phyloP scores from a whole-genome alignment of 2,797 vertebrate species.

The Benthosema pterotum region DNA sequence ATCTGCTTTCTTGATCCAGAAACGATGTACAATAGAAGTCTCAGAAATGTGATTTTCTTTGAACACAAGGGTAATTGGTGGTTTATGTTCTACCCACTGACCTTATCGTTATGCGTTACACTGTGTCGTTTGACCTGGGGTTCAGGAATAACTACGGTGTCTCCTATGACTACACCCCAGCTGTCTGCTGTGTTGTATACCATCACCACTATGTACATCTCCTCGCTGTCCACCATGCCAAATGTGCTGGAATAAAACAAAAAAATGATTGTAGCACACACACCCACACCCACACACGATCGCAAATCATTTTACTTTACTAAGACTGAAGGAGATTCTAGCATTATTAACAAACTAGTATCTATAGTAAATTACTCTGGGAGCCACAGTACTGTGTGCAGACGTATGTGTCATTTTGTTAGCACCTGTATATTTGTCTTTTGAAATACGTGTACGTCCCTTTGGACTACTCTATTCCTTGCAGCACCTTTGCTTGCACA shows the following conservation, averaged over 20 bases:
- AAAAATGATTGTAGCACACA: not conserved
- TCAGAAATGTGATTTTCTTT: too few relatives aligned
- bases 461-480: too few relatives aligned
- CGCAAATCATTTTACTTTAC: not conserved
- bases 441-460: too few relatives aligned
- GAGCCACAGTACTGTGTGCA: too few relatives aligned
- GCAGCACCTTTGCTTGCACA: too few relatives aligned
- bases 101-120: slow-evolving; percentile 87
- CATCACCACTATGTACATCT: slow-evolving; percentile 87
- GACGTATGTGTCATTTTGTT: too few relatives aligned
- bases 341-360: too few relatives aligned
- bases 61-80: too few relatives aligned
- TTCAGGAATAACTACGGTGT: slow-evolving; percentile 90
- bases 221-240: slow-evolving; percentile 87
- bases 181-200: slow-evolving; percentile 92
- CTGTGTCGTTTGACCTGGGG: slow-evolving; percentile 85
- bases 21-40: not conserved
- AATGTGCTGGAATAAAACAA: slow-evolving; percentile 81
- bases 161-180: slow-evolving; percentile 92
- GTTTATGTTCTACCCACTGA: slow-evolving; percentile 56
- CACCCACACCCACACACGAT: too few relatives aligned
- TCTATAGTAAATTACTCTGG: too few relatives aligned
- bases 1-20: too few relatives aligned
- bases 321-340: not conserved
- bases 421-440: too few relatives aligned